Evolutionary conservation across 2,113 vertebrate species (phyloP).

Genomic region (Odobenus rosmarus): DNA sequence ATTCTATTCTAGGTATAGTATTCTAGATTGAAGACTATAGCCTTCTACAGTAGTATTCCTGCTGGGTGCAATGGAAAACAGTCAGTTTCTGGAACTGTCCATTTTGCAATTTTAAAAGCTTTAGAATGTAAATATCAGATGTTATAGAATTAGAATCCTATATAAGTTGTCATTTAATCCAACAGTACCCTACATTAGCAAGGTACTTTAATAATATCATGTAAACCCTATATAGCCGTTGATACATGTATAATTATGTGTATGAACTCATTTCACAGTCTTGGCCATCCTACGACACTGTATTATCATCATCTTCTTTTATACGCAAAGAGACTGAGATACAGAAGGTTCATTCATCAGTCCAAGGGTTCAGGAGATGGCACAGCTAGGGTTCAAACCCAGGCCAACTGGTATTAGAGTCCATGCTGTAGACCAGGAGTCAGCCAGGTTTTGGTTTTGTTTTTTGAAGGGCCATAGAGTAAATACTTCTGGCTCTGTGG

Average conservation of each 20-base stretch:
- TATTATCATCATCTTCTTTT: neutral
- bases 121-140: neutral
- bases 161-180: conserved; percentile 1
- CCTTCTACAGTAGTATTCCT: neutral
- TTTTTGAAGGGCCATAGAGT: neutral
- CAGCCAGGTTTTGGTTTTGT: neutral
- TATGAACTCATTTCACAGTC: neutral
- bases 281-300: neutral
- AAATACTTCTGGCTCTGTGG: neutral
- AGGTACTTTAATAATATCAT: neutral
- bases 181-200: neutral
- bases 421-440: neutral
- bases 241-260: neutral
- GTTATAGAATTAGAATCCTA: neutral
- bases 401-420: neutral
- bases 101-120: neutral
- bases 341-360: neutral
- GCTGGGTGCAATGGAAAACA: neutral
- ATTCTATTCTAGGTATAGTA: too few relatives aligned
- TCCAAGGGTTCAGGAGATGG: neutral
- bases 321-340: neutral
- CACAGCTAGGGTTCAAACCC: neutral
- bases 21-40: neutral
- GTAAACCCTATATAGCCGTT: neutral
- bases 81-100: neutral